phyloP scores from a whole-genome alignment of 2,113 vertebrate species.

The Cyphotilapia sp. region DNA sequence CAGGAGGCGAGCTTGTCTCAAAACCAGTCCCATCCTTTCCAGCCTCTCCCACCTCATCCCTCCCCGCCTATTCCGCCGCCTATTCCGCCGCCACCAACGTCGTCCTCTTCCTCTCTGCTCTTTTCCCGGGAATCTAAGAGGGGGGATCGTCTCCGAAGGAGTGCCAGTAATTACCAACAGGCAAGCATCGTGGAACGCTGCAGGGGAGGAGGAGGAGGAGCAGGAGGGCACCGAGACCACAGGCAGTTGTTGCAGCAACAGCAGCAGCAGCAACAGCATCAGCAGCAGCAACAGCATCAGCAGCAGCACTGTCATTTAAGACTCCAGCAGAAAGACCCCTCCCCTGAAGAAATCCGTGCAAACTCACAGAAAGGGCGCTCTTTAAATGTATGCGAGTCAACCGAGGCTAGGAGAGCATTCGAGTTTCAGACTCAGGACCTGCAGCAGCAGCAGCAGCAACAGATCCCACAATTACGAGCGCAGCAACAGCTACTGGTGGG shows the following conservation, averaged over 20 bases:
- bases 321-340: slow-evolving; percentile 67
- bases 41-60: slow-evolving; percentile 63
- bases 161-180: slow-evolving; percentile 66
- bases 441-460: slow-evolving; percentile 45
- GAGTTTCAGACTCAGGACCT: slow-evolving; percentile 55
- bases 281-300: slow-evolving; percentile 28
- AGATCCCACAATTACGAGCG: slow-evolving; percentile 64
- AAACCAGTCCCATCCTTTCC: slow-evolving; percentile 48
- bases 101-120: slow-evolving; percentile 51
- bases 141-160: slow-evolving; percentile 56
- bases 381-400: slow-evolving; percentile 61
- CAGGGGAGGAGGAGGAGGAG: slow-evolving; percentile 69
- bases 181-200: slow-evolving; percentile 64
- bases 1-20: slow-evolving; percentile 54
- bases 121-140: slow-evolving; percentile 54
- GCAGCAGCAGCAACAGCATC: slow-evolving; percentile 28
- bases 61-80: slow-evolving; percentile 58
- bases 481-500: slow-evolving; percentile 68
- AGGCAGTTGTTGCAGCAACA: slow-evolving; percentile 65
- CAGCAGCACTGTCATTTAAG: slow-evolving; percentile 62
- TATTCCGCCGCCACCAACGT: slow-evolving; percentile 55
- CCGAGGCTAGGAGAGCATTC: slow-evolving; percentile 47
- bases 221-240: slow-evolving; percentile 66
- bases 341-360: slow-evolving; percentile 62
- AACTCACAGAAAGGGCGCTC: slow-evolving; percentile 64